phyloP scores from a whole-genome alignment of 2,113 vertebrate species.

The Mobula hypostoma region DNA sequence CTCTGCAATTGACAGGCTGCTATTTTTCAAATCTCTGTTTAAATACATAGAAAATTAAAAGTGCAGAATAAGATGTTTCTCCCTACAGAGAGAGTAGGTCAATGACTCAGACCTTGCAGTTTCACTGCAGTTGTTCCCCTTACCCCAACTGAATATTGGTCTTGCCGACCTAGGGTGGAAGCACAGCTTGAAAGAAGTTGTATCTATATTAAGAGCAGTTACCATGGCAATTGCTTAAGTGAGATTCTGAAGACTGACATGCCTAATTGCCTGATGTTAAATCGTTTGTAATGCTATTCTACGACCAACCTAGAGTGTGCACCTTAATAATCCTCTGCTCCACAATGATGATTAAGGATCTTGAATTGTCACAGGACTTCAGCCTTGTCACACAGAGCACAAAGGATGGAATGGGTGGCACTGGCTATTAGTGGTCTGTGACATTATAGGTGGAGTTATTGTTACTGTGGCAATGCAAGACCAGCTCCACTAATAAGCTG shows the following conservation, averaged over 20 bases:
- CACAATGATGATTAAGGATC: neutral
- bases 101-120: neutral
- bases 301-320: slow-evolving; percentile 13
- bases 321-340: slow-evolving; percentile 1
- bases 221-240: slow-evolving; percentile 23
- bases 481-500: neutral
- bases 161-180: neutral
- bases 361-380: neutral
- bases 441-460: neutral
- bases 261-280: slow-evolving; percentile 33
- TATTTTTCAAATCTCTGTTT: neutral
- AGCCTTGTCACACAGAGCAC: neutral
- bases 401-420: neutral
- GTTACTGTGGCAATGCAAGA: neutral
- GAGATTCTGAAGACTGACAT: slow-evolving; percentile 14
- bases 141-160: slow-evolving; percentile 19
- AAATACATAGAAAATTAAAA: neutral
- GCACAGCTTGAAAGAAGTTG: neutral
- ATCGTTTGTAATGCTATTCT: slow-evolving; percentile 1
- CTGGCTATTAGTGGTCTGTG: neutral
- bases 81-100: neutral
- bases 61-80: neutral
- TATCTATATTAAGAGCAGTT: slow-evolving; percentile 34
- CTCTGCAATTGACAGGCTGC: neutral
- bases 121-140: neutral